phyloP scores from a whole-genome alignment of 2,113 vertebrate genomes.

The Garra rufa region DNA sequence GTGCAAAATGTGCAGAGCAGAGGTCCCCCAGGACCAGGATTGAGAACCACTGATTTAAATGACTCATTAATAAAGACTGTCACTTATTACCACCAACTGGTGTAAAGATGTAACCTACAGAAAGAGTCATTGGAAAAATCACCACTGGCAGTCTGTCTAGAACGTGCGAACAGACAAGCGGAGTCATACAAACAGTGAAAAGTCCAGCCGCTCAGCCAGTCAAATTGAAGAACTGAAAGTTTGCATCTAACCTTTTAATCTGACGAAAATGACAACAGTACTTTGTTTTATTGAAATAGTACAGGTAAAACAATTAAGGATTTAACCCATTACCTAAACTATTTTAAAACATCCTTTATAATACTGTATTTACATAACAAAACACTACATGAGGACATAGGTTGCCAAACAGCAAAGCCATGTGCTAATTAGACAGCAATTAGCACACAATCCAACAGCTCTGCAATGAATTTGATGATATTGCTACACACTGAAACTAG shows the following conservation, averaged over 20 bases:
- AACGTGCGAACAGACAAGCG: neutral
- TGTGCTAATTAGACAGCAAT: conserved; percentile 33
- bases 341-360: neutral
- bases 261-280: neutral
- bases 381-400: neutral
- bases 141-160: neutral
- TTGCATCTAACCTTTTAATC: neutral
- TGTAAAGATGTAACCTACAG: neutral
- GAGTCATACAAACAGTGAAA: neutral
- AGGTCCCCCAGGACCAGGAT: too few relatives aligned
- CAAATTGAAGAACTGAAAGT: neutral
- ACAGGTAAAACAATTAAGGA: neutral
- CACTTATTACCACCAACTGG: neutral
- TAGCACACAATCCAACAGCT: neutral
- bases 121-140: neutral
- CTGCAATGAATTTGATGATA: neutral
- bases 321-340: neutral
- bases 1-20: too few relatives aligned
- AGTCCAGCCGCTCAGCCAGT: neutral
- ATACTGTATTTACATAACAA: neutral
- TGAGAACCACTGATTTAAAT: conserved; percentile 8
- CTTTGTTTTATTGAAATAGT: neutral
- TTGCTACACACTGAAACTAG: neutral
- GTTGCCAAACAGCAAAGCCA: neutral
- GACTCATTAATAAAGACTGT: neutral